Conservation (phyloP, 1,140 invertebrate species). For the Drosophila sucinea region DNA sequence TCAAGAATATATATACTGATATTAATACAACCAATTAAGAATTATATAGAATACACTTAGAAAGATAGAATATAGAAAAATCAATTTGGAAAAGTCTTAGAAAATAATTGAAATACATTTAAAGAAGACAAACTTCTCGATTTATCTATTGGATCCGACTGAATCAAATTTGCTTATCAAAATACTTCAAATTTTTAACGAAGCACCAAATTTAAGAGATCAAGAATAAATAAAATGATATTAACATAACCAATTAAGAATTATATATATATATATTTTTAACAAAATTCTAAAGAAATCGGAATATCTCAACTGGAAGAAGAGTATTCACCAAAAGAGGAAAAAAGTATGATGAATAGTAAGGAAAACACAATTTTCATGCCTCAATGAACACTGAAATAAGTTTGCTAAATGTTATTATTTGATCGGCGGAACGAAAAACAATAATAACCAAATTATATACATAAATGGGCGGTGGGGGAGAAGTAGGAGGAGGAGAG, state of each 20-base stretch:
- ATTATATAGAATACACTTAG: too few species aligned
- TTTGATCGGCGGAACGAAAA: constrained; percentile 36
- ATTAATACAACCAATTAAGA: too few species aligned
- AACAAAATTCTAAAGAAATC: constrained; percentile 15
- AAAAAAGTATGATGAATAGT: constrained; percentile 13
- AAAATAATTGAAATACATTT: too few species aligned
- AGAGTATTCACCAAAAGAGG: neutral
- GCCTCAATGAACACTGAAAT: constrained; percentile 64
- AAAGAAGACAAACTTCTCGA: too few species aligned
- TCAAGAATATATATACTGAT: too few species aligned
- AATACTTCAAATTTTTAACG: too few species aligned
- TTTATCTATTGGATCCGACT: too few species aligned
- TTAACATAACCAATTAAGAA: neutral
- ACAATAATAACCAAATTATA: constrained; percentile 39
- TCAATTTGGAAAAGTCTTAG: too few species aligned
- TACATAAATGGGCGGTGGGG: constrained; percentile 66
- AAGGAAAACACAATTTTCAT: constrained; percentile 61
- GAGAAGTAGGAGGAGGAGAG: neutral
- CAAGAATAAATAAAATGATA: neutral
- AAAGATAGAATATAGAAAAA: too few species aligned
- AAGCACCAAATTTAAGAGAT: too few species aligned
- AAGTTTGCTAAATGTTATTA: constrained; percentile 68
- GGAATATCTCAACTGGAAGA: neutral
- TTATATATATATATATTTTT: neutral
- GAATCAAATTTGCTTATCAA: too few species aligned